Base-by-base conservation (phyloP, 2,888 invertebrate species). In the Seira musarum region DNA sequence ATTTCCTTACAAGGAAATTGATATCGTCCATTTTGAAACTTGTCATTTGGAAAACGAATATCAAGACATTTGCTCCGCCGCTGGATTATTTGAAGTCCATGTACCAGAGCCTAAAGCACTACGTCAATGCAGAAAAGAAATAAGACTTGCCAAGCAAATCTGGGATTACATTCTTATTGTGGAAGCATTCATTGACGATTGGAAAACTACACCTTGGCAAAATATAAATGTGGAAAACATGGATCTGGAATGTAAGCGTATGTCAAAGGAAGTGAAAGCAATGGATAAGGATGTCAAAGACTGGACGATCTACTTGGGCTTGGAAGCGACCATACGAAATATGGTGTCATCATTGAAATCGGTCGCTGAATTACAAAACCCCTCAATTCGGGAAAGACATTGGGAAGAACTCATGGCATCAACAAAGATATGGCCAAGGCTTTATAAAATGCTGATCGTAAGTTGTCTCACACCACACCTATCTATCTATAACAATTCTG, bases 171-270 rank as follows among this genome's bases (percentile, higher is more conserved):
- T 95, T 10, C 92, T 92, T 87, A 96, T 97, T 85, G 97, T 98
- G 1, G 93, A 93, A 85, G 95, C 96, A 2, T 94, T 95, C 88
- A 96, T 98, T 69, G 95, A 96, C 87, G 96, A 97, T 88, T 98
- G 98, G 98, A 98, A 98, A 89, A 96, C 95, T 0, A 98, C 98
- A 0, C 96, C 96, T 0, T 98, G 98, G 98, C 92, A 96, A 76
- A 96, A 97, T 89, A 97, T 98, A 82, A 97, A 98, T 88, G 97
- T 98, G 57, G 98, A 98, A 90, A 97, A 97, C 88, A 98, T 98
- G 97, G 98, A 98, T 88, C 96, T 98, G 86, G 98, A 98, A 89
- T 98, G 98, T 89, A 98, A 98, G 89, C 96, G 97, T 88, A 98
- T 98, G 89, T 96, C 97, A 1, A 98, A 98, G 90, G 96, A 97